Evolutionary conservation across 2,113 vertebrate genomes (phyloP).

Genomic region (Pomatorhinus ruficollis): DNA sequence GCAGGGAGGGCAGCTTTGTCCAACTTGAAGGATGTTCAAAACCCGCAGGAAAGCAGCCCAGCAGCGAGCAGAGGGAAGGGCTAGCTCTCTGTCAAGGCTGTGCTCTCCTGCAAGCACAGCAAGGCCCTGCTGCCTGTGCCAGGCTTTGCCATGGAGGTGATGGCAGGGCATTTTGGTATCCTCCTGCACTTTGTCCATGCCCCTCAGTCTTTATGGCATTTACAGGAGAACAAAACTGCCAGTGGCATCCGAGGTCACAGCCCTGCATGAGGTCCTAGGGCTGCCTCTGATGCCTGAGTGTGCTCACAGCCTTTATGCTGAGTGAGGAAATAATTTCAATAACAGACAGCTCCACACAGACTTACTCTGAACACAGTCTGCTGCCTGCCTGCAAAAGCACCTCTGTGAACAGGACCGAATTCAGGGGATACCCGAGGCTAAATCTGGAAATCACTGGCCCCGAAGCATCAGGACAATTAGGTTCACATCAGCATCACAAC

Average conservation of each 20-base stretch:
- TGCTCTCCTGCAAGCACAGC: background rate
- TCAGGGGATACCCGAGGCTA: background rate
- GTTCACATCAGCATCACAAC: background rate
- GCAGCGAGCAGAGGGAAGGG: background rate
- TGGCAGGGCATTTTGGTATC: background rate
- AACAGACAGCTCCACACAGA: background rate
- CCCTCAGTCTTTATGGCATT: background rate
- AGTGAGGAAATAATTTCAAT: background rate
- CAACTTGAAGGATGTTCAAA: background rate
- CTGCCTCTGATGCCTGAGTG: background rate
- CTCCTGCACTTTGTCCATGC: background rate
- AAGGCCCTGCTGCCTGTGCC: background rate
- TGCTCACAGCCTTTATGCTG: background rate
- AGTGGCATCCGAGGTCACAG: background rate
- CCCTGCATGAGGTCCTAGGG: background rate
- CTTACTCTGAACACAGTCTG: background rate
- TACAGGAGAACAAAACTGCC: background rate
- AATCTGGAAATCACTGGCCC: background rate
- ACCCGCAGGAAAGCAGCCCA: background rate
- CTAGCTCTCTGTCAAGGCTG: accelerated
- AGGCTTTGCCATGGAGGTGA: accelerated
- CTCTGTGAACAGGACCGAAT: background rate
- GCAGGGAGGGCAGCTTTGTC: background rate
- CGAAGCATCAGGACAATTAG: background rate
- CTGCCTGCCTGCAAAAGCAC: background rate